A percentile compares a stretch with the other conserved stretches of the same genome.
phyloP scores from a whole-genome alignment of 2,888 invertebrate species.

The Fragum sueziense region DNA sequence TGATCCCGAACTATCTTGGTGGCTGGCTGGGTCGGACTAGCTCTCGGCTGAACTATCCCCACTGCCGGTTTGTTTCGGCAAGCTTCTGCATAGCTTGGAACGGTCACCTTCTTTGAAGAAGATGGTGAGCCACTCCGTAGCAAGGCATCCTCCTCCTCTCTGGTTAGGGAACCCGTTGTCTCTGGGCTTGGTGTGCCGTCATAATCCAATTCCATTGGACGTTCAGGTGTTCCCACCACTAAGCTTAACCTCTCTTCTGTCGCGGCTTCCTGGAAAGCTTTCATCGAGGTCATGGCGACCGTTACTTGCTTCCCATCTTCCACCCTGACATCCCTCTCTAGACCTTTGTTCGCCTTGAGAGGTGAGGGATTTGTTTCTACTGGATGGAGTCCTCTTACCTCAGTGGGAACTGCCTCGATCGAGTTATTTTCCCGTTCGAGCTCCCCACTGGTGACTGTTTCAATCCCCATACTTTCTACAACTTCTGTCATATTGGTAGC shows the following conservation, averaged over 20 bases:
- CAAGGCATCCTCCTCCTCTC: slow-evolving; percentile 1
- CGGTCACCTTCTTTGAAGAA: not conserved
- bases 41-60: not conserved
- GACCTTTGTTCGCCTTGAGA: not conserved
- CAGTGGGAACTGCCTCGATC: too few species aligned
- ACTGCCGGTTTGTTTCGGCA: not conserved
- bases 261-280: not conserved
- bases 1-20: too few species aligned
- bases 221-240: not conserved
- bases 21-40: not conserved
- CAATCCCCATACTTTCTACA: not conserved
- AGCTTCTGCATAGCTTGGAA: not conserved
- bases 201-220: not conserved
- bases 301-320: not conserved
- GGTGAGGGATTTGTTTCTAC: not conserved
- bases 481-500: not conserved
- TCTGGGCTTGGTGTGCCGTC: not conserved
- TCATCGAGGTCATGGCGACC: not conserved
- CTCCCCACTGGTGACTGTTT: not conserved
- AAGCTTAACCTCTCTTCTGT: not conserved
- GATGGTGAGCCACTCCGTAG: not conserved
- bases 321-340: not conserved
- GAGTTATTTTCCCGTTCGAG: not conserved
- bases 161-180: not conserved
- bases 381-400: not conserved